Evolutionary conservation across 2,113 vertebrate species (phyloP).

Genomic region (Hystrix cristata): DNA sequence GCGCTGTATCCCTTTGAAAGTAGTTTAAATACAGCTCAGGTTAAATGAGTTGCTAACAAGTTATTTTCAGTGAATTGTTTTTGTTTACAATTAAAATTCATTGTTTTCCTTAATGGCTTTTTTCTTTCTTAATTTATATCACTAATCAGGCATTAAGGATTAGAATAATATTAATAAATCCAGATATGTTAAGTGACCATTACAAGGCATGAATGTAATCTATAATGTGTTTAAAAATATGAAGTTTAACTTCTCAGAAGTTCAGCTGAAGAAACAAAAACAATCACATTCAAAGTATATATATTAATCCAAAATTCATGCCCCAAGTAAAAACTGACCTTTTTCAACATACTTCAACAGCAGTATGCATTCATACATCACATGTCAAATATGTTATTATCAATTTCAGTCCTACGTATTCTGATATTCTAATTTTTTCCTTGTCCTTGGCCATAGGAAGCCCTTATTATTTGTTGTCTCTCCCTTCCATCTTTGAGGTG

Average conservation of each 20-base stretch:
- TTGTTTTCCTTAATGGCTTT: slow-evolving; percentile 70
- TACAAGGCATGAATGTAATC: background rate
- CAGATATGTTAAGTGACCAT: background rate
- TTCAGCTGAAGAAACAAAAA: background rate
- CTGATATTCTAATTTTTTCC: background rate
- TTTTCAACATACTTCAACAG: background rate
- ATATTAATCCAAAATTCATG: background rate
- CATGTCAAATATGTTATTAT: background rate
- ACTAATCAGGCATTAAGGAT: slow-evolving; percentile 44
- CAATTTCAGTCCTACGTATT: background rate
- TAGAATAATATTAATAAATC: slow-evolving; percentile 57
- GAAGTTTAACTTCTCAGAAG: background rate
- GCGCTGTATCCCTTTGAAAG: slow-evolving; percentile 77
- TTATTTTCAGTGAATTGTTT: slow-evolving; percentile 74
- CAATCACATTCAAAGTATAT: background rate
- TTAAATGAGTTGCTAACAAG: slow-evolving; percentile 83
- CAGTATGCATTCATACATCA: background rate
- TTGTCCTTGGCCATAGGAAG: background rate
- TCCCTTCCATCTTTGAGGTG: background rate
- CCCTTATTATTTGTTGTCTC: background rate
- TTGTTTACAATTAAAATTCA: slow-evolving; percentile 76
- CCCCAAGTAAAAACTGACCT: background rate
- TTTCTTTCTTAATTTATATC: slow-evolving; percentile 69
- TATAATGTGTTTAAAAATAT: background rate
- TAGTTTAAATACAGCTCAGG: slow-evolving; percentile 72